A percentile compares a stretch with the other conserved stretches of the same genome.
Evolutionary conservation across 2,888 invertebrate genomes (phyloP).

Genomic region (Limenitis camilla): DNA sequence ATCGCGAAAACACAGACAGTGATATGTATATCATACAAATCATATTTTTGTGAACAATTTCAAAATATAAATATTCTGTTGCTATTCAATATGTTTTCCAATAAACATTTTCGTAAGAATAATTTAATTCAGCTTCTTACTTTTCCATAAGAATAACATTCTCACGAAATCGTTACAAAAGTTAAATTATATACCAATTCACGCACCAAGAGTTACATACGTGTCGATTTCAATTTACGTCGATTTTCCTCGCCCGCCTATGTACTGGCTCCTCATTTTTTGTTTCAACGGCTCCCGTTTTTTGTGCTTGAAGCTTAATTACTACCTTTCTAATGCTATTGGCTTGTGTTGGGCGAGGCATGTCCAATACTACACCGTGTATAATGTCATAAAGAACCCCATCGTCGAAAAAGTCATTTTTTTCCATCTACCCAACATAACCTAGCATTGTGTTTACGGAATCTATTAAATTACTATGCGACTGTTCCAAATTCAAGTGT

Average conservation of each 20-base stretch:
- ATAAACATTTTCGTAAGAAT: too few species aligned
- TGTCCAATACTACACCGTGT: constrained; percentile 43
- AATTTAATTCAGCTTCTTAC: too few species aligned
- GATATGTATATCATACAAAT: too few species aligned
- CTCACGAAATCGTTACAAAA: too few species aligned
- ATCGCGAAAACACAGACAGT: too few species aligned
- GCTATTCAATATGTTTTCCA: too few species aligned
- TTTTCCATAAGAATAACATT: too few species aligned
- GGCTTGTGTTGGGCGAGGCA: constrained; percentile 41
- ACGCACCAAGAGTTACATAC: too few species aligned
- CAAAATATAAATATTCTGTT: too few species aligned
- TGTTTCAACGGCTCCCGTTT: constrained; percentile 40
- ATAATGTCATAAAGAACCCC: constrained; percentile 48
- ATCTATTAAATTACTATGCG: constrained; percentile 45
- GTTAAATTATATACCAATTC: too few species aligned
- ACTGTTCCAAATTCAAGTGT: constrained; percentile 39
- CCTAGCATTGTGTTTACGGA: constrained; percentile 48
- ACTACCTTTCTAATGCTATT: constrained; percentile 44
- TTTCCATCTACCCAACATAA: constrained; percentile 34
- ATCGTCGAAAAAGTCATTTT: constrained; percentile 29
- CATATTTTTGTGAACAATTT: too few species aligned
- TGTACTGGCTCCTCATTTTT: constrained; percentile 36
- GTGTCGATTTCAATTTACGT: constrained; percentile 58
- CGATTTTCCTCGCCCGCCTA: constrained; percentile 55
- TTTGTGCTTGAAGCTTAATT: constrained; percentile 47